These are phyloP conservation scores for Camptogramma bilineatum DNA, from an alignment of 2,888 invertebrate species.

Conservation along the genomic window DNA sequence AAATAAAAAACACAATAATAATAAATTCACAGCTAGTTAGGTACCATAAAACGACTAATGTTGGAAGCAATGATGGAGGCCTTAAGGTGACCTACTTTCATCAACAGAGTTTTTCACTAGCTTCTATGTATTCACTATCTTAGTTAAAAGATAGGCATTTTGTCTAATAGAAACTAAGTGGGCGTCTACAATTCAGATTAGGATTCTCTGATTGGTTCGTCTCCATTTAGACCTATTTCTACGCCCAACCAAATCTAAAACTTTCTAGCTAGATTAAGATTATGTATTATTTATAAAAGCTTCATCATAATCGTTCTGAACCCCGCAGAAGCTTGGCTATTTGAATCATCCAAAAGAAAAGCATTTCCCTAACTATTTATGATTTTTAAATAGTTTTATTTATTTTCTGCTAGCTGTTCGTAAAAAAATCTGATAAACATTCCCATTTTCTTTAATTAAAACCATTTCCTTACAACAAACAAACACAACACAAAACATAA, in stretches of 20 bases:
- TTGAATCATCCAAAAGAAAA: not conserved
- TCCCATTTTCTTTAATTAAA: too few species aligned
- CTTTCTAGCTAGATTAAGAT: not conserved
- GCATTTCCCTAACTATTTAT: not conserved
- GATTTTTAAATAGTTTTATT: too few species aligned
- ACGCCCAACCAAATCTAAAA: slow-evolving; percentile 15
- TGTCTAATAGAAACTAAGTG: slow-evolving; percentile 6
- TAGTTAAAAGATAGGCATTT: not conserved
- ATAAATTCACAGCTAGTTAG: too few species aligned
- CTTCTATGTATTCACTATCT: not conserved
- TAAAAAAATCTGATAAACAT: too few species aligned
- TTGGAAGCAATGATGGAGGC: too few species aligned
- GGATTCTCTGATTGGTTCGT: slow-evolving; percentile 18
- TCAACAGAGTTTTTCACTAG: not conserved
- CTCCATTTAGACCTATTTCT: slow-evolving; percentile 13
- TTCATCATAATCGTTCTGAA: not conserved
- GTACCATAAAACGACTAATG: too few species aligned
- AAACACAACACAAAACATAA: too few species aligned
- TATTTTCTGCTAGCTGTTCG: too few species aligned
- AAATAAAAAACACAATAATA: too few species aligned
- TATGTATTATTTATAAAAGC: not conserved
- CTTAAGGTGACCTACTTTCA: not conserved
- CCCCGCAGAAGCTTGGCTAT: not conserved
- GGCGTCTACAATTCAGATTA: slow-evolving; percentile 30
- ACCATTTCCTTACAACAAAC: too few species aligned